Evolutionary conservation across 2,888 invertebrate genomes (phyloP), one percentile per base, ranked within the genome.

Genomic region (Ennomos quercinarius): DNA sequence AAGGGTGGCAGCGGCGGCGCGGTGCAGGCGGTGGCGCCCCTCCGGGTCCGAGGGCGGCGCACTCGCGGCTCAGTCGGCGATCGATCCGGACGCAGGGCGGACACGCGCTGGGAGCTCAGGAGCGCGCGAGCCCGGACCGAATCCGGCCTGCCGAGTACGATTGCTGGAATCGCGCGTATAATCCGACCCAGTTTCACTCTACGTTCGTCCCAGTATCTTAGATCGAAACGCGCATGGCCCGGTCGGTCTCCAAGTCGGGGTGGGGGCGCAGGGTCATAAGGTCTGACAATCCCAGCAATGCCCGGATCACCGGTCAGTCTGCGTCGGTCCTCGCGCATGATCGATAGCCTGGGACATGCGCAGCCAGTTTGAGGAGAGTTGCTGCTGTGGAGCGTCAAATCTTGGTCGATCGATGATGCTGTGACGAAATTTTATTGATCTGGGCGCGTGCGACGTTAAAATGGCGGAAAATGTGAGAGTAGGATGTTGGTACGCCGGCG

Each of bases 131-230:
- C 73, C 80, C 79, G 81, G 85, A 80, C 74, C 80, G 81, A 84
- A 73, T 72, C 73, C 80, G 80, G 47, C 47, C 43, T 78, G 80
- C 81, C 80, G 81, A 78, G 81, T 78, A 81, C 84, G 82, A 88
- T 87, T 91, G 93, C 93, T 81, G 80, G 86, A 82, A 85, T 87
- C 82, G 90, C 87, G 88, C 86, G 80, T 83, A 75, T 81, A 84
- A 74, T 79, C 74, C 75, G 48, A 56, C 43, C 46, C 38, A 35
- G 47, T 54, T 55, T 47, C 49, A 53, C 47, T 37, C 49, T 44
- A 61, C 58, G 44, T 44, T 59, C 52, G 11, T 37, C 50, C 47
- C 27, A 27, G 27, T 27, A 27, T 27, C 4, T 56, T 35, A 52
- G 71, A 1, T 27, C 77, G 68, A 76, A 77, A 76, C 85, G 89